These are phyloP conservation scores for Eupeodes corollae DNA, from an alignment of 1,140 invertebrate genomes.

Conservation along the genomic window DNA sequence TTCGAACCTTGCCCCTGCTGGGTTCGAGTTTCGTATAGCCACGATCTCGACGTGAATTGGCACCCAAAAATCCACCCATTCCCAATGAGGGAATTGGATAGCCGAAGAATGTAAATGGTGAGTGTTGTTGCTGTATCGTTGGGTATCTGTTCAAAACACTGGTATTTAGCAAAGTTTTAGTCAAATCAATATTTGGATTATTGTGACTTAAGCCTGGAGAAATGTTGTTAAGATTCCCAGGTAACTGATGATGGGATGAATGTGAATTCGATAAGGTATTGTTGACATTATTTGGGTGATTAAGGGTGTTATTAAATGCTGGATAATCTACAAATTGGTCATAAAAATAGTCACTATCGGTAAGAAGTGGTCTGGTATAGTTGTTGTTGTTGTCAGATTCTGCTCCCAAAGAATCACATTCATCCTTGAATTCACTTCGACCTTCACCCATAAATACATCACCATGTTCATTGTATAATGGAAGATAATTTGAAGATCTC, in stretches of 20 bases:
- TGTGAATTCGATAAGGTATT: constrained; percentile 21
- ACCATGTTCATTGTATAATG: constrained; percentile 33
- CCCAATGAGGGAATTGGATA: constrained; percentile 61
- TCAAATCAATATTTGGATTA: constrained; percentile 42
- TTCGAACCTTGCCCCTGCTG: constrained; percentile 28
- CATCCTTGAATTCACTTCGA: constrained; percentile 30
- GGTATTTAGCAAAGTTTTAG: constrained; percentile 52
- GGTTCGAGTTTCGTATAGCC: constrained; percentile 18
- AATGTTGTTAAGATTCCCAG: constrained; percentile 37
- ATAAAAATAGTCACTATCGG: constrained; percentile 68
- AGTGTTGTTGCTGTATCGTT: constrained; percentile 34
- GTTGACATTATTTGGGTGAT: constrained; percentile 26
- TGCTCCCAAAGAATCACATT: constrained; percentile 27
- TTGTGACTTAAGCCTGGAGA: not conserved
- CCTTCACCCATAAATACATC: constrained; percentile 32
- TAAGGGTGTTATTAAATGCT: constrained; percentile 43
- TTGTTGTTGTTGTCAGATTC: constrained; percentile 22
- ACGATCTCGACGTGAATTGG: constrained; percentile 24
- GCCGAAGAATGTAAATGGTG: constrained; percentile 71
- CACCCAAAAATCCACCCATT: constrained; percentile 29
- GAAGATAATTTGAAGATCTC: constrained; percentile 19
- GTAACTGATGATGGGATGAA: constrained; percentile 28
- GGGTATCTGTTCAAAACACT: constrained; percentile 42
- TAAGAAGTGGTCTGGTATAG: constrained; percentile 45
- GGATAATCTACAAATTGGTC: constrained; percentile 68